Evolutionary conservation across 2,888 invertebrate genomes (phyloP).

Genomic region (Drepana falcataria): DNA sequence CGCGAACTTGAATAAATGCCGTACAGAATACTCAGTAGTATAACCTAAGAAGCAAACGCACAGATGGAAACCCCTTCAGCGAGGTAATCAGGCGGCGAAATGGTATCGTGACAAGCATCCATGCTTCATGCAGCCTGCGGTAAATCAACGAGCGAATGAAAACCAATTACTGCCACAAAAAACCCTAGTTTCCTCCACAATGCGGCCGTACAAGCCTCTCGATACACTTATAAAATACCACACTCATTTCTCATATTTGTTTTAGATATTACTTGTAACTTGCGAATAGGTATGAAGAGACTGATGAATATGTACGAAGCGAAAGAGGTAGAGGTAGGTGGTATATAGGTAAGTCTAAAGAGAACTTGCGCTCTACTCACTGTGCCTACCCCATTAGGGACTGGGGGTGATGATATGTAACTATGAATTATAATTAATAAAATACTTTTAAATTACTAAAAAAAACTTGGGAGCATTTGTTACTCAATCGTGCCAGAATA

Average conservation of each 20-base stretch:
- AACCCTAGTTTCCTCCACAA: slow-evolving; percentile 49
- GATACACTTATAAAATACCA: not conserved
- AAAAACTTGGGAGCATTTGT: no score
- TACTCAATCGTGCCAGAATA: no score
- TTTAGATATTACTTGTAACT: not conserved
- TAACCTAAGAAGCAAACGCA: slow-evolving; percentile 3
- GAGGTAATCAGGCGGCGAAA: slow-evolving; percentile 54
- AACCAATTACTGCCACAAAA: slow-evolving; percentile 73
- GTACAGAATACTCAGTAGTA: slow-evolving; percentile 6
- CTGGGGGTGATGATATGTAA: no score
- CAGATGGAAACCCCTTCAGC: slow-evolving; percentile 24
- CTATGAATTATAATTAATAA: no score
- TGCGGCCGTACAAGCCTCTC: slow-evolving; percentile 1
- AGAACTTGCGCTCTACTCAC: no score
- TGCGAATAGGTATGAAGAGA: no score
- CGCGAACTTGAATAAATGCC: no score
- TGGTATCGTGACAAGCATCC: slow-evolving; percentile 76
- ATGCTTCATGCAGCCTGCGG: slow-evolving; percentile 60
- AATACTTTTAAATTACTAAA: no score
- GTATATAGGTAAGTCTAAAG: no score
- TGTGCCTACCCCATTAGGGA: no score
- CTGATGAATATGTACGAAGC: no score
- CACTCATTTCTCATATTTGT: not conserved
- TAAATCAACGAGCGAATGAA: slow-evolving; percentile 67
- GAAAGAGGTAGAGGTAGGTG: no score